phyloP scores from a whole-genome alignment of 2,113 vertebrate species.

The Gobio gobio region DNA sequence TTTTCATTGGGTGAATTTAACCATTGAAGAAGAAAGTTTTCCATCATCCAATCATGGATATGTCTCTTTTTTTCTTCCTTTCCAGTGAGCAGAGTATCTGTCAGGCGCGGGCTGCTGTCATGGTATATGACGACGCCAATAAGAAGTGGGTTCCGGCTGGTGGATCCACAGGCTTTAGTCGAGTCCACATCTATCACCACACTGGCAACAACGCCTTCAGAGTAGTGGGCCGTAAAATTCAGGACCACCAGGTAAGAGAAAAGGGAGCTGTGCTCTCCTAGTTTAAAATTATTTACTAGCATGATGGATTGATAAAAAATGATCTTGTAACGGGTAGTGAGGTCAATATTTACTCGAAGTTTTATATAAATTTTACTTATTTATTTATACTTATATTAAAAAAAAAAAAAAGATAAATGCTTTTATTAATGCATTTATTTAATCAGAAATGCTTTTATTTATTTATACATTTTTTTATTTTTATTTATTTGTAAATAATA shows the following conservation, averaged over 20 bases:
- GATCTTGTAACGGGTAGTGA: not conserved
- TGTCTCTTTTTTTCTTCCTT: not conserved
- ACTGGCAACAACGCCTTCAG: constrained; percentile 98
- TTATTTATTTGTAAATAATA: not conserved
- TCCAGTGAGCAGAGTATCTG: constrained; percentile 98
- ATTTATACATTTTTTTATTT: not conserved
- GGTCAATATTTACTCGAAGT: not conserved
- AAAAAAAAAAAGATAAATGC: no score
- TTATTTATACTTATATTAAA: not conserved
- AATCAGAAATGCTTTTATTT: not conserved
- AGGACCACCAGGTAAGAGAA: constrained; percentile 93
- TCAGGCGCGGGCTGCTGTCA: constrained; percentile 97
- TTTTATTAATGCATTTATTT: not conserved
- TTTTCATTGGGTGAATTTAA: not conserved
- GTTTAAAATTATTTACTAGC: not conserved
- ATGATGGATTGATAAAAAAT: not conserved
- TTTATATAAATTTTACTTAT: not conserved
- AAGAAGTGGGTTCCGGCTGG: constrained; percentile 99
- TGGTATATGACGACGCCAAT: constrained; percentile 98
- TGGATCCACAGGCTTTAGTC: constrained; percentile 95
- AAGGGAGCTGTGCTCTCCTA: not conserved
- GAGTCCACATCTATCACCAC: constrained; percentile 98
- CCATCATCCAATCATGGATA: not conserved
- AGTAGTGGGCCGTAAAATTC: constrained; percentile 98
- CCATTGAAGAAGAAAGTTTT: not conserved